These are phyloP conservation scores for Dendrocopos noguchii DNA, from an alignment of 2,113 vertebrate species.

Conservation along the genomic window DNA sequence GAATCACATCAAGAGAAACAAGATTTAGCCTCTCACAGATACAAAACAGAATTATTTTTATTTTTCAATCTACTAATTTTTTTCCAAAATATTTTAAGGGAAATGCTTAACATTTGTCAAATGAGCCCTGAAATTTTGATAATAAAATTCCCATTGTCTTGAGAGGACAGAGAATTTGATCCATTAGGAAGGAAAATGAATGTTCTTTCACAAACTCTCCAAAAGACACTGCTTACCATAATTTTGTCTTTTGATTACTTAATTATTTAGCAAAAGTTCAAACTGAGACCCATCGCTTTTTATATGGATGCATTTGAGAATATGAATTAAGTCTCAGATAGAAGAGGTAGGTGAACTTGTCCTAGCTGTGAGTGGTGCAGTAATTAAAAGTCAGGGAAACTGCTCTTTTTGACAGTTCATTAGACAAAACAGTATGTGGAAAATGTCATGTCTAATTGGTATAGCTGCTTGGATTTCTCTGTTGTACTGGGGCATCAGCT, in stretches of 20 bases:
- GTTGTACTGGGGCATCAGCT: background rate
- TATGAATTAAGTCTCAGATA: slow-evolving; percentile 20
- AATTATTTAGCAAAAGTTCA: background rate
- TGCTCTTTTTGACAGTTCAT: slow-evolving; percentile 42
- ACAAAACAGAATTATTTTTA: background rate
- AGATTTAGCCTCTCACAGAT: background rate
- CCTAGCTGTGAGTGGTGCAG: slow-evolving; percentile 20
- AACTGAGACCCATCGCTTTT: background rate
- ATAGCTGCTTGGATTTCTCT: slow-evolving; percentile 22
- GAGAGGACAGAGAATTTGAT: background rate
- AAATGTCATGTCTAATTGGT: slow-evolving; percentile 59
- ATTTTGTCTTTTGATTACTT: background rate
- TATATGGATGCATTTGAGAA: slow-evolving; percentile 15
- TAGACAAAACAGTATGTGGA: slow-evolving; percentile 66
- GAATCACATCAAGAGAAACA: too few species aligned
- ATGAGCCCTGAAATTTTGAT: background rate
- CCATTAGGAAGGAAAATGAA: background rate
- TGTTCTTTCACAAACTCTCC: background rate
- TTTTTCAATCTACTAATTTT: background rate
- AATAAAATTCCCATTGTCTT: background rate
- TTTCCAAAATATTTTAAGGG: background rate
- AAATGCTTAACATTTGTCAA: background rate
- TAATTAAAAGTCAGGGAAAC: slow-evolving; percentile 51
- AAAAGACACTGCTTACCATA: background rate
- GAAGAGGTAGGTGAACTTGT: background rate